Evolutionary conservation across 2,797 vertebrate species (phyloP), one percentile per base, ranked within the genome.

Genomic region (Falco berigora): DNA sequence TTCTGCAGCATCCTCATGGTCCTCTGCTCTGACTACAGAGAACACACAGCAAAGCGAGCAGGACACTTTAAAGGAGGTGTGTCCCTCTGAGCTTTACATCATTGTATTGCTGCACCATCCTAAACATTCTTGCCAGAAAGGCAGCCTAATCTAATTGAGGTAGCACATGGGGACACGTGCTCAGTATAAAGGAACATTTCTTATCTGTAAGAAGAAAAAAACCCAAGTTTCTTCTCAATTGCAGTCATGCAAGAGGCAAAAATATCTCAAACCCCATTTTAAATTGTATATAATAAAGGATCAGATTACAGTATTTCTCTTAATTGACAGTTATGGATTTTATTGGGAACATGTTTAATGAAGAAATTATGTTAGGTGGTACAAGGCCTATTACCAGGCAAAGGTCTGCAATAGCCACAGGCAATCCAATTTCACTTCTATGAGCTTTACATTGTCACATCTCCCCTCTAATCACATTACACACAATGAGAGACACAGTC

Each of bases 321-420:
- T 97, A 97, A 97, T 75, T 95, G 92, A 87, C 92, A 95, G 69
- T 72, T 66, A 71, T 30, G n/a, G 90, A 67, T 96, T 97, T 97
- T 85, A 93, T 72, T 90, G 72, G 88, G 82, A 94, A 96, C 89
- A 88, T 92, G 66, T 68, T 84, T 94, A 90, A 94, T 72, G 67
- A 12, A 79, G 84, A 80, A 98, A 96, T 97, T 62, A 62, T 18
- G 94, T 97, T 96, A 97, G 68, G 20, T 68, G 63, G 80, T 38
- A 87, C 80, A 85, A 42, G 75, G 76, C 72, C 75, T 94, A 77
- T 72, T 46, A 38, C 90, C 74, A 91, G 84, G 92, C 67, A 97
- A 98, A 98, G 97, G 97, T 97, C 97, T 96, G 32, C 25, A 49
- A 38, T 5, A 68, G 97, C 98, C 96, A 49, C 16, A 42, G 96